Conservation (phyloP, 2,113 vertebrate species). For the Brienomyrus longianalis region DNA sequence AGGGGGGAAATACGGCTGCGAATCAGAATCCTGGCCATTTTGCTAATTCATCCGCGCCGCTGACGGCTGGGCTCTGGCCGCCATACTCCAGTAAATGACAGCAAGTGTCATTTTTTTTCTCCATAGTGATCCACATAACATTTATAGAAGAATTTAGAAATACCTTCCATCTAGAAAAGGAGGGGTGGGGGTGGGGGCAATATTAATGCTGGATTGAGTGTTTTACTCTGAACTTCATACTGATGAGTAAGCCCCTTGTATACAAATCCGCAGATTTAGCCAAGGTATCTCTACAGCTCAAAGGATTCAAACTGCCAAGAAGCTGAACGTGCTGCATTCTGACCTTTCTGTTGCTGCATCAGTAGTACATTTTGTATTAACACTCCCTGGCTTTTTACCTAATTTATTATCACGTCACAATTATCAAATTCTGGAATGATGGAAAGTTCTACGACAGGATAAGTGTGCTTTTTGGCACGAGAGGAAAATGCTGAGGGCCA, state of each 20-base stretch:
- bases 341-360: not conserved
- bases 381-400: not conserved
- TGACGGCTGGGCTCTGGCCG: not conserved
- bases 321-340: not conserved
- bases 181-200: not conserved
- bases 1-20: not conserved
- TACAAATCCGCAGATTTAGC: not conserved
- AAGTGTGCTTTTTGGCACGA: not conserved
- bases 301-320: not conserved
- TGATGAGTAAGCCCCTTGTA: not conserved
- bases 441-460: not conserved
- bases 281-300: conserved; percentile 2
- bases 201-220: not conserved
- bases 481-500: not conserved
- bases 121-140: not conserved
- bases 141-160: not conserved
- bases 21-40: not conserved
- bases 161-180: not conserved
- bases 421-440: not conserved
- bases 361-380: not conserved
- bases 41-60: not conserved
- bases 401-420: not conserved
- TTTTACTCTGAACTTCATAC: not conserved
- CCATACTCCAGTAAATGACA: too few species aligned
- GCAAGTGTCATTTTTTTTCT: not conserved